Percentiles rank a stretch among this genome's conserved stretches.
These are phyloP conservation scores for Sisyra nigra DNA, from an alignment of 2,888 invertebrate species.

Conservation along the genomic window DNA sequence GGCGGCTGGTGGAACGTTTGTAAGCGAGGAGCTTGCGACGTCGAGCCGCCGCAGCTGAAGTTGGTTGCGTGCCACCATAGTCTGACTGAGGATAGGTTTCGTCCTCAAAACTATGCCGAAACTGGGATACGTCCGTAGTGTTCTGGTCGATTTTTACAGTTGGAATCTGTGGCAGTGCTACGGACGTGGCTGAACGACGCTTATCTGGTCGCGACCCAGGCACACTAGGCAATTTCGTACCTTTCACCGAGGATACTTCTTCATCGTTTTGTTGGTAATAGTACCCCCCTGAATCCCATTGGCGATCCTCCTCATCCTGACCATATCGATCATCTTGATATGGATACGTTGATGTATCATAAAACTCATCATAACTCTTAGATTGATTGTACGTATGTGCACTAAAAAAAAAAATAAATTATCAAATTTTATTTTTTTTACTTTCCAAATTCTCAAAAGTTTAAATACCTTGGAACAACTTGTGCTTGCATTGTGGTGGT, in stretches of 20 bases:
- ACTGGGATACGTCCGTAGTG: constrained; percentile 13
- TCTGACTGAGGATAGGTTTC: constrained; percentile 18
- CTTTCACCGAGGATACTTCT: constrained; percentile 21
- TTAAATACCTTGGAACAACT: constrained; percentile 4
- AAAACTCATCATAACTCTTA: constrained; percentile 46
- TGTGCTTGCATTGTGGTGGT: constrained; percentile 1
- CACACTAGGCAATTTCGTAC: constrained; percentile 14
- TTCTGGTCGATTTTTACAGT: constrained; percentile 20
- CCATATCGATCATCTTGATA: constrained; percentile 42
- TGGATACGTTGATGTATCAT: constrained; percentile 43
- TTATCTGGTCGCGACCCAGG: constrained; percentile 34
- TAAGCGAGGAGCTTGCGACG: constrained; percentile 25
- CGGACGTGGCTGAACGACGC: constrained; percentile 34
- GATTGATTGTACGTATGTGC: constrained; percentile 10
- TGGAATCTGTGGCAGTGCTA: constrained; percentile 33
- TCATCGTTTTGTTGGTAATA: constrained; percentile 22
- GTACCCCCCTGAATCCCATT: constrained; percentile 55
- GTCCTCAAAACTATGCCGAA: constrained; percentile 22
- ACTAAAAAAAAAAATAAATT: constrained; percentile 1
- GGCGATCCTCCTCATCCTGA: constrained; percentile 48
- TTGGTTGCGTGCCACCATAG: constrained; percentile 21
- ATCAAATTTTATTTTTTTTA: background rate
- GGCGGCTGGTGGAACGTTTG: constrained; percentile 23
- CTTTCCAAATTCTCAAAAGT: background rate
- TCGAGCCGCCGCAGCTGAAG: constrained; percentile 23